Evolutionary conservation across 2,888 invertebrate species (phyloP), one percentile per base, ranked within the genome.

Genomic region (Agonopterix subpropinquella): DNA sequence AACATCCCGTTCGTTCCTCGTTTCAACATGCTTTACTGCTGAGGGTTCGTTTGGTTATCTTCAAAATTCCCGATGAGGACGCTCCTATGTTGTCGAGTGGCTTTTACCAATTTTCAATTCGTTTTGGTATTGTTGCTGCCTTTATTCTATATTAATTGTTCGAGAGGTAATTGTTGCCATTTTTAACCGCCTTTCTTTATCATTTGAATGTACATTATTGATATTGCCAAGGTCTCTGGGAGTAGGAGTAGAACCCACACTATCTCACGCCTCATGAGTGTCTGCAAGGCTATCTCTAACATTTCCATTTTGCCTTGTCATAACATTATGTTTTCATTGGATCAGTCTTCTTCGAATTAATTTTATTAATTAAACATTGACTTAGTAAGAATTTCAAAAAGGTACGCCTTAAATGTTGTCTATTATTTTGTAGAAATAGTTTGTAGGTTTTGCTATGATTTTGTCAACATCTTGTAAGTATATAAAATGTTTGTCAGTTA

Each of bases 201-300:
- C 9, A 42, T 44, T 15, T 45, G n/a, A 13, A 11, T n/a, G 13
- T 48, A n/a, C n/a, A 47, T 11, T 54, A 56, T 59, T 58, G 56
- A 57, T 58, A 57, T 51, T 48, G 55, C 55, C 61, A 62, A 62
- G 64, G 61, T 56, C 54, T 55, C 52, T 53, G 54, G 49, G 54
- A 53, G 65, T 67, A 59, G 69, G 68, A 61, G 57, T 39, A n/a
- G 39, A 65, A 62, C 67, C 65, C 66, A 67, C 76, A 55, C 58
- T 47, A 62, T 63, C 62, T 66, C 54, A 54, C 56, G 57, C 52
- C 57, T 53, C 45, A 45, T 51, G 50, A 61, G 59, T 59, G 66
- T 59, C 65, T 57, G 58, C 70, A 70, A 73, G 75, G 71, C 71
- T 72, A 58, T 58, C 55, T 51, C 49, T 54, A 60, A 57, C 53